Conservation (phyloP, 30 jellyfish, hydroid and myxozoan species). For the Aurelia aurita complex sp. Pacific region DNA sequence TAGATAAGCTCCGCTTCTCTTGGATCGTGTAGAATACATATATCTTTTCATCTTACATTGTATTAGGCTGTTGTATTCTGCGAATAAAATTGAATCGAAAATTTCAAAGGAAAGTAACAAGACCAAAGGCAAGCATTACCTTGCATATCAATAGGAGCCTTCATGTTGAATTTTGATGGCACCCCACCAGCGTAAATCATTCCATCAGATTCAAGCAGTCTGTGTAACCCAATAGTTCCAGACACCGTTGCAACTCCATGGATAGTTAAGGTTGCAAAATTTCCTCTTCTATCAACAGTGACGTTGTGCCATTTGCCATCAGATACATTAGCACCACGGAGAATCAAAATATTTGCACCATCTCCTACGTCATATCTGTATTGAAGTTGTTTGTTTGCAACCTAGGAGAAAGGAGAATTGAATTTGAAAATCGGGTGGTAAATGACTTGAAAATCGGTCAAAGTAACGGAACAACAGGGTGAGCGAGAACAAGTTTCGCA, state of each 20-base stretch:
- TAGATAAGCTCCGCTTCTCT: too few relatives aligned
- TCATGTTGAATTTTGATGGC: slow-evolving; percentile 38
- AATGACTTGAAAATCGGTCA: too few relatives aligned
- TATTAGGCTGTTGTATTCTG: too few relatives aligned
- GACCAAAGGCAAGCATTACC: slow-evolving; percentile 56
- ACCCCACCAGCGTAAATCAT: slow-evolving; percentile 92
- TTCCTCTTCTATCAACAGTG: slow-evolving; percentile 81
- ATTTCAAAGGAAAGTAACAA: background rate
- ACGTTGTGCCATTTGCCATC: slow-evolving; percentile 92
- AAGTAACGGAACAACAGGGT: too few relatives aligned
- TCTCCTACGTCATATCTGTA: slow-evolving; percentile 95
- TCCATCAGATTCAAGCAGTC: slow-evolving; percentile 86
- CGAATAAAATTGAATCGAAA: too few relatives aligned
- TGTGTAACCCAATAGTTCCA: slow-evolving; percentile 88
- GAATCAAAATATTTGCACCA: slow-evolving; percentile 69
- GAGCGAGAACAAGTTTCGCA: too few relatives aligned
- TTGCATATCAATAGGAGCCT: slow-evolving; percentile 74
- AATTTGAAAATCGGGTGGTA: too few relatives aligned
- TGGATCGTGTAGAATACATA: too few relatives aligned
- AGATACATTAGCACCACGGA: slow-evolving; percentile 76
- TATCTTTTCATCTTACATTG: too few relatives aligned
- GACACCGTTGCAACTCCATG: slow-evolving; percentile 75
- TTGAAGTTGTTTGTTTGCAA: slow-evolving; percentile 64
- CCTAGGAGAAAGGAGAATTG: slow-evolving; percentile 27
- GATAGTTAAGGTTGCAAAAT: slow-evolving; percentile 79